A percentile compares a stretch with the other conserved stretches of the same genome.
Conservation (phyloP, 2,888 invertebrate species). For the Coenonympha glycerion region DNA sequence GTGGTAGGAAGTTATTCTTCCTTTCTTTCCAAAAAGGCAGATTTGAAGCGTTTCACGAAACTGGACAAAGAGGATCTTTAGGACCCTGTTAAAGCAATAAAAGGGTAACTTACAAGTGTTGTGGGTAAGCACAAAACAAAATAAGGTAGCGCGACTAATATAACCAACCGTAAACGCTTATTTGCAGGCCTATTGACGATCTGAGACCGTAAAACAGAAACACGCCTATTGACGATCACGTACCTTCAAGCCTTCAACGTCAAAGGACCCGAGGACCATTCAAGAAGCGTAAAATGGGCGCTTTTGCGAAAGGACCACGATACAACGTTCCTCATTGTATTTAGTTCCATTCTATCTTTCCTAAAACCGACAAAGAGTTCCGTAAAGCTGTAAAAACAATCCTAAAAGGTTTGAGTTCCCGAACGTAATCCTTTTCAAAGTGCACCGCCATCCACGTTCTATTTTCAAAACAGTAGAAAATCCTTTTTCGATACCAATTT, state of each 20-base stretch:
- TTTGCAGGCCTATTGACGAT: constrained; percentile 50
- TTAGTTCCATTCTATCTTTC: constrained; percentile 44
- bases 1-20: not conserved
- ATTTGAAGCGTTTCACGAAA: constrained; percentile 1
- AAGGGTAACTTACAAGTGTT: constrained; percentile 33
- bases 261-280: constrained; percentile 51
- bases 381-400: constrained; percentile 73
- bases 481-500: constrained; percentile 71
- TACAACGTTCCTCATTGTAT: constrained; percentile 37
- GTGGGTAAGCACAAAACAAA: constrained; percentile 26
- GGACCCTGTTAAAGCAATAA: not conserved
- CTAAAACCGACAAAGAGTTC: constrained; percentile 69
- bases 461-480: constrained; percentile 74
- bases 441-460: constrained; percentile 51
- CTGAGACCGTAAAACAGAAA: constrained; percentile 64
- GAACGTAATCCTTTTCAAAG: constrained; percentile 68
- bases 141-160: constrained; percentile 36
- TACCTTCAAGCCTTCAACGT: constrained; percentile 49
- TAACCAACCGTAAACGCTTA: constrained; percentile 32
- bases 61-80: not conserved
- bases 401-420: constrained; percentile 48
- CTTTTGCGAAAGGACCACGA: constrained; percentile 39
- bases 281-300: constrained; percentile 57
- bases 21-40: not conserved
- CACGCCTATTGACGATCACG: constrained; percentile 61